Percentiles rank a stretch among this genome's conserved stretches.
These are phyloP conservation scores for Plecotus auritus DNA, from an alignment of 2,113 vertebrate genomes.

Conservation along the genomic window DNA sequence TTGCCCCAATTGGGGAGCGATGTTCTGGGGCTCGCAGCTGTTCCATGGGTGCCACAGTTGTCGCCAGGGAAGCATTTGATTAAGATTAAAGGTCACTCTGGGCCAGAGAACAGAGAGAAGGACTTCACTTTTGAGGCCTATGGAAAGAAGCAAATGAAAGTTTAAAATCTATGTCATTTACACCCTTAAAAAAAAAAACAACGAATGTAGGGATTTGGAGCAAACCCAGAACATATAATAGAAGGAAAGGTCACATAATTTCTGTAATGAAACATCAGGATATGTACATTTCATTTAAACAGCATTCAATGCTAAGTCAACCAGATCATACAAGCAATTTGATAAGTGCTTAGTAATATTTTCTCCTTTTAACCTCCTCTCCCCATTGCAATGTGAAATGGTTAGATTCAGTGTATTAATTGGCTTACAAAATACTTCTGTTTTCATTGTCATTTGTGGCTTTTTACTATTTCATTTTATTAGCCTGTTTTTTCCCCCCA, in stretches of 20 bases:
- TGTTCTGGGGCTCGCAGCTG: no score
- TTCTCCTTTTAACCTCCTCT: neutral
- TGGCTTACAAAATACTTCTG: neutral
- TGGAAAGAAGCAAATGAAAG: neutral
- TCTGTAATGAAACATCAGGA: neutral
- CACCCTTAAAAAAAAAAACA: neutral
- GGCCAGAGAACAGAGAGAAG: neutral
- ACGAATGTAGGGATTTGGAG: neutral
- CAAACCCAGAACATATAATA: neutral
- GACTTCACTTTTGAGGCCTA: neutral
- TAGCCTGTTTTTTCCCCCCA: neutral
- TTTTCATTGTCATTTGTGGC: neutral
- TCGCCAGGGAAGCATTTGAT: neutral
- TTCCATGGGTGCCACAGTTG: no score
- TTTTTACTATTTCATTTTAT: neutral
- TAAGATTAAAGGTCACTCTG: slow-evolving; percentile 36
- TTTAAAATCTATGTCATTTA: neutral
- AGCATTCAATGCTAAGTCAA: neutral
- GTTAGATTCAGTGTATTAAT: neutral
- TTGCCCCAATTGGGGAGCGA: no score
- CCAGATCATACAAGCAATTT: neutral
- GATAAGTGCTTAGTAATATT: neutral
- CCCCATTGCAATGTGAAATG: neutral
- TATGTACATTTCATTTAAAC: neutral
- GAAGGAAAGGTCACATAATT: neutral